Percentiles rank a stretch among this genome's conserved stretches.
These are phyloP conservation scores for Sphinx pinastri DNA, from an alignment of 2,888 invertebrate genomes.

Conservation along the genomic window DNA sequence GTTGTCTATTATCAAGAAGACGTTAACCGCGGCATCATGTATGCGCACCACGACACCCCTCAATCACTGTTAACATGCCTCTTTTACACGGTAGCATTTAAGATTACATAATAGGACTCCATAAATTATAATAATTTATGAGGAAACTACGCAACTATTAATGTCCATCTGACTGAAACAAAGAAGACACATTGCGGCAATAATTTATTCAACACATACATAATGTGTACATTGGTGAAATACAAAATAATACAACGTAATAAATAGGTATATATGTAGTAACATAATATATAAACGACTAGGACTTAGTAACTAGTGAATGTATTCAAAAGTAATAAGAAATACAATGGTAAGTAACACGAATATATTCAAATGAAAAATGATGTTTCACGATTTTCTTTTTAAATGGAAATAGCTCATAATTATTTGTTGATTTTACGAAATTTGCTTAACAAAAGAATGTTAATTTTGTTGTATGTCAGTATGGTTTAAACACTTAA, in stretches of 20 bases:
- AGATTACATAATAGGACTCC: constrained; percentile 25
- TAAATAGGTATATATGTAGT: neutral
- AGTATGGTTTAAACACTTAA: neutral
- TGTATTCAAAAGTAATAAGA: no score
- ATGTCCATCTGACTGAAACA: constrained; percentile 12
- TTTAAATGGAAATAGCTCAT: neutral
- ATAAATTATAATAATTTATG: constrained; percentile 43
- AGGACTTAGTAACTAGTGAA: neutral
- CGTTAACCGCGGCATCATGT: constrained; percentile 55
- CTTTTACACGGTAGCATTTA: constrained; percentile 11
- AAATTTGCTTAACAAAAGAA: neutral
- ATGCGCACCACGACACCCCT: constrained; percentile 48
- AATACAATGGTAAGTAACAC: no score
- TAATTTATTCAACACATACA: constrained; percentile 2
- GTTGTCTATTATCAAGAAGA: constrained; percentile 46
- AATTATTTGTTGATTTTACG: neutral
- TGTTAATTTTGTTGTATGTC: neutral
- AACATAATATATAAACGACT: neutral
- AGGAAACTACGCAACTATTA: constrained; percentile 25
- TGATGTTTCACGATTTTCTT: neutral
- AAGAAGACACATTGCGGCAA: constrained; percentile 9
- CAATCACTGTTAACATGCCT: constrained; percentile 45
- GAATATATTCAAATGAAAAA: no score
- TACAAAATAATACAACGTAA: neutral
- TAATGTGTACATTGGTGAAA: neutral